Evolutionary conservation across 1,140 invertebrate genomes (phyloP), one percentile per base, ranked within the genome.

Genomic region (Temnothorax curvispinosus): DNA sequence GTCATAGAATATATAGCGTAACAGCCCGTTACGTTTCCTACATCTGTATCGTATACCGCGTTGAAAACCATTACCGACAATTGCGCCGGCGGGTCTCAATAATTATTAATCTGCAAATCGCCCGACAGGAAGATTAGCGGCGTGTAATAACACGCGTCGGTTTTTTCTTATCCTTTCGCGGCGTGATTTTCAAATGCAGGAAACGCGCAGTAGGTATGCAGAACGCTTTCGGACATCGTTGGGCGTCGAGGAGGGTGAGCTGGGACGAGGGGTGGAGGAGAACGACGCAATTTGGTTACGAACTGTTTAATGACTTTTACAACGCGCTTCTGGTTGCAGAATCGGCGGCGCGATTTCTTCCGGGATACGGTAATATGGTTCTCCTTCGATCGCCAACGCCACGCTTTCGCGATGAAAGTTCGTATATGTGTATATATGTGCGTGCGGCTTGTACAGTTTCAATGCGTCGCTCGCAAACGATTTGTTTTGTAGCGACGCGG

Each of bases 321-420:
- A 65, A 76, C 88, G 88, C 72, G 86, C 72, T 89, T 85, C 71
- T 64, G 58, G 84, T 89, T 89, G 84, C 88, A 50, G 75, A 90
- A 87, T 54, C 77, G 65, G 52, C 35, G 44, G 52, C 58, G 21
- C 60, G 78, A 80, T 90, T 90, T 90, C 89, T 90, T 90, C 89
- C 89, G 89, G 88, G 86, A 76, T 38, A 52, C 18, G 47, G 80
- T 87, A 90, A 90, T 90, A 81, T 69, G 76, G 50, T 85, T 80
- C 82, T 88, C 77, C 82, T 78, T 72, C 71, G 60, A 90, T 87
- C 89, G 60, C 21, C n/a, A 56, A 54, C 35, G 88, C 76, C 21
- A 86, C 85, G 86, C 88, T 90, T 90, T 90, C 89, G 89, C 88
- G 88, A 90, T 85, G 89, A 90, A 90, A 90, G 89, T 90, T 9